phyloP scores from a whole-genome alignment of 2,113 vertebrate species.

The Zingel zingel region DNA sequence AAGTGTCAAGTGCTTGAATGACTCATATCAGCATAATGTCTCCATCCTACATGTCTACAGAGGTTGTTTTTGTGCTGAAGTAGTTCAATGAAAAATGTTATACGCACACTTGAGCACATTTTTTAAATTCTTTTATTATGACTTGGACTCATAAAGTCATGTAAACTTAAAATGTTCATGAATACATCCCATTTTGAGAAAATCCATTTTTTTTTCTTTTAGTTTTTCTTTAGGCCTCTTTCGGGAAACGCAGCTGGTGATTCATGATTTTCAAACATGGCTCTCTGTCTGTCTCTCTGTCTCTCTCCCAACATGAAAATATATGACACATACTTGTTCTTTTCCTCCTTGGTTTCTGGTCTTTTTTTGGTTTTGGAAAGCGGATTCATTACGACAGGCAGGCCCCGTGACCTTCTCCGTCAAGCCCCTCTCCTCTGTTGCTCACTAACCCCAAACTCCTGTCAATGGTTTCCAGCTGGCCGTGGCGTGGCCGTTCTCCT shows the following conservation, averaged over 20 bases:
- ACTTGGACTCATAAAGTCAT: conserved; percentile 24
- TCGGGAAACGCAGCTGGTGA: conserved; percentile 59
- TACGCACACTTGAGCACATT: conserved; percentile 2
- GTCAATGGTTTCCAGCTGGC: conserved; percentile 82
- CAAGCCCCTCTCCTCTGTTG: conserved; percentile 51
- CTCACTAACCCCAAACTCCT: conserved; percentile 64
- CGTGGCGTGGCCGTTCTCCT: conserved; percentile 52
- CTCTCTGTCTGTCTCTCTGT: conserved; percentile 5
- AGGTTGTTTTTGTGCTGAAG: conserved; percentile 35
- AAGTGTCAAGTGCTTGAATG: conserved; percentile 41
- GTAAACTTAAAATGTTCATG: conserved; percentile 46
- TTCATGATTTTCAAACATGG: conserved; percentile 43
- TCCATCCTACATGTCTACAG: conserved; percentile 50
- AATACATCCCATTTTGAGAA: conserved; percentile 33
- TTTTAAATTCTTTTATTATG: background rate
- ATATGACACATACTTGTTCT: conserved; percentile 58
- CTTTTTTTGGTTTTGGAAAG: conserved; percentile 47
- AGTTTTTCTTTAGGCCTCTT: conserved; percentile 33
- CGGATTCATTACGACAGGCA: conserved; percentile 42
- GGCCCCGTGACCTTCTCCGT: conserved; percentile 44
- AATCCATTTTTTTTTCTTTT: background rate
- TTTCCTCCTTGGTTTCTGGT: conserved; percentile 56
- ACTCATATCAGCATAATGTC: conserved; percentile 46
- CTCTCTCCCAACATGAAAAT: conserved; percentile 38
- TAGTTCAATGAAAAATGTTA: background rate